A percentile compares a stretch with the other conserved stretches of the same genome.
phyloP scores from a whole-genome alignment of 2,888 invertebrate genomes.

The Epinotia nisella region DNA sequence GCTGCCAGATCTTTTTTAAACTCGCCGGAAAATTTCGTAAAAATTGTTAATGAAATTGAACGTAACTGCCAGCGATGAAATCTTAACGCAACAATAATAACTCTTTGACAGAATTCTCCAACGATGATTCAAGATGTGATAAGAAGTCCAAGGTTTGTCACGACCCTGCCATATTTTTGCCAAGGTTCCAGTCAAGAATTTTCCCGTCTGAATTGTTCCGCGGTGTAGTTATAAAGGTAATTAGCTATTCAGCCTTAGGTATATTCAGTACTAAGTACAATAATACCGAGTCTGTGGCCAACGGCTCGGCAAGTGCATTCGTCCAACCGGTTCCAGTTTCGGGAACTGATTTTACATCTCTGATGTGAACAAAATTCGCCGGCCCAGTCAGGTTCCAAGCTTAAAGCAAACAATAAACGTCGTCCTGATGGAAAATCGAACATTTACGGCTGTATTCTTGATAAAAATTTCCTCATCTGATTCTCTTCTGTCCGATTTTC shows the following conservation, averaged over 20 bases:
- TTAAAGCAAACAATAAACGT: neutral
- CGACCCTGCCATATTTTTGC: constrained; percentile 47
- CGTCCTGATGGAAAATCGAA: neutral
- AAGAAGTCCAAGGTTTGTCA: constrained; percentile 51
- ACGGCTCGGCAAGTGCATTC: constrained; percentile 21
- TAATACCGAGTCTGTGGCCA: neutral
- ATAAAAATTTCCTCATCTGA: no score
- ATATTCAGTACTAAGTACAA: neutral
- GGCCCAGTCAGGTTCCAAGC: neutral
- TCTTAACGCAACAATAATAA: constrained; percentile 34
- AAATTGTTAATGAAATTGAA: constrained; percentile 23
- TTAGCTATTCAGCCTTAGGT: constrained; percentile 59
- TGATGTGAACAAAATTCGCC: constrained; percentile 13
- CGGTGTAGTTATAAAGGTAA: constrained; percentile 69
- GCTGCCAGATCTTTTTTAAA: constrained; percentile 9
- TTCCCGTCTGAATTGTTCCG: constrained; percentile 50
- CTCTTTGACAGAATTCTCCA: constrained; percentile 29
- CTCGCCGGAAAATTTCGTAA: constrained; percentile 13
- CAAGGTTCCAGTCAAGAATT: constrained; percentile 48
- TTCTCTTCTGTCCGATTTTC: no score
- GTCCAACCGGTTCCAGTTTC: constrained; percentile 36
- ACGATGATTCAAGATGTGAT: constrained; percentile 46
- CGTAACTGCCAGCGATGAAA: constrained; percentile 32
- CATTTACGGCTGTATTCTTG: neutral
- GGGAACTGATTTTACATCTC: constrained; percentile 30